These are phyloP conservation scores for Myripristis murdjan DNA, from an alignment of 2,797 vertebrate species.

Conservation along the genomic window DNA sequence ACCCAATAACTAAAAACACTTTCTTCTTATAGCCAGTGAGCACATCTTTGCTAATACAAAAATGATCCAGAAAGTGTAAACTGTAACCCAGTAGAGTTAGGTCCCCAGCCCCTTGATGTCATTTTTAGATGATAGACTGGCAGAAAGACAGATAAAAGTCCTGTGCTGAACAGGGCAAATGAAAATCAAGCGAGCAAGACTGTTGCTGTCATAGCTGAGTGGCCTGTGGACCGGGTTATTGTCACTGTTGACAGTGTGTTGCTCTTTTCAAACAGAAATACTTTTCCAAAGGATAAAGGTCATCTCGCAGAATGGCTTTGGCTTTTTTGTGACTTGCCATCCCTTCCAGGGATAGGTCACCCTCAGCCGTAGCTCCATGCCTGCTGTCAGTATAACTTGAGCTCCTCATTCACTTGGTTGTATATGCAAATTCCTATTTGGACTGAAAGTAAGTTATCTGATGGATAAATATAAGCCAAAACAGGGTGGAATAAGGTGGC, in stretches of 20 bases:
- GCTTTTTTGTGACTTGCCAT: slow-evolving; percentile 23
- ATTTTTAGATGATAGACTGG: slow-evolving; percentile 25
- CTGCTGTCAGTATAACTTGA: neutral
- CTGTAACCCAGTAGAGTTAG: neutral
- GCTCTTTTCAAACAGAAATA: slow-evolving; percentile 9
- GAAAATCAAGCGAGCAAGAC: slow-evolving; percentile 30
- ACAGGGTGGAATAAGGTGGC: neutral
- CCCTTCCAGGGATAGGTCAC: neutral
- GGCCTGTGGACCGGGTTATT: slow-evolving; percentile 27
- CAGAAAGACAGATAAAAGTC: neutral
- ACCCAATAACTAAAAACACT: too few species aligned
- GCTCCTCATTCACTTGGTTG: neutral
- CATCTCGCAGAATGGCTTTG: slow-evolving; percentile 2
- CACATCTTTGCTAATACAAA: neutral
- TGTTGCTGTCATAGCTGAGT: slow-evolving; percentile 32
- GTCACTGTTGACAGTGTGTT: slow-evolving; percentile 24
- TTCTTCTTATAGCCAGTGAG: neutral
- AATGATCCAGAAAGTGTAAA: neutral
- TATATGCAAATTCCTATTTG: neutral
- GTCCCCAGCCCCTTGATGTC: slow-evolving; percentile 12
- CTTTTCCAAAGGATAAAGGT: slow-evolving; percentile 5
- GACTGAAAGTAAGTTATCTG: neutral
- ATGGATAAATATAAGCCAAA: neutral
- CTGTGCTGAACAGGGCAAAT: slow-evolving; percentile 21
- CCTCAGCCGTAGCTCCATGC: neutral